Evolutionary conservation across 2,797 vertebrate species (phyloP), one percentile per base, ranked within the genome.

Genomic region (Peromyscus eremicus): DNA sequence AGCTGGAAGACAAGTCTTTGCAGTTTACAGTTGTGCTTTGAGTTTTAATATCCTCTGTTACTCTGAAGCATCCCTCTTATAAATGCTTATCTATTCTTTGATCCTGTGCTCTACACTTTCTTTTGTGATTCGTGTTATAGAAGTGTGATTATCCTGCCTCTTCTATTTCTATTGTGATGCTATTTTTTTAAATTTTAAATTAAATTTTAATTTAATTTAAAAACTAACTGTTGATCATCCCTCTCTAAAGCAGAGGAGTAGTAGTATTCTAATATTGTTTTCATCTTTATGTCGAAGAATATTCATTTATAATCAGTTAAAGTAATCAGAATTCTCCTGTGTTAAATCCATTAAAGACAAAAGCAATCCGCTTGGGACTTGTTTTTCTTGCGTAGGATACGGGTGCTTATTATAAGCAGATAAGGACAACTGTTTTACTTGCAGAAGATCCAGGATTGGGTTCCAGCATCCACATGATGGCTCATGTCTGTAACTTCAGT

Each of bases 221-320:
- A 98, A 98, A 97, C 92, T 97, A 97, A 91, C 71, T 75, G 93
- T 95, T 95, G 79, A 80, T 62, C 71, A 76, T 80, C 86, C 84
- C 29, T 84, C 6, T 90, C 40, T 76, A 29, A 49, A 85, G 23
- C 89, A n/a, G 55, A 4, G 79, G 55, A 84, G 37, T 25, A 89
- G 6, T 40, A 87, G 21, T 84, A 76, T 46, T 88, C 12, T 68
- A 46, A 9, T 46, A 76, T 49, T 85, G 71, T 52, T 43, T 34
- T 0, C 7, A 23, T 14, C 6, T 76, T 73, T 81, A 27, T n/a
- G 64, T 91, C 79, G 66, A 81, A 29, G 16, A 64, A 37, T 60
- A 60, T 88, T 96, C 10, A 57, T 40, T 94, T 76, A 66, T 0
- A 90, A 19, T 13, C 46, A 89, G 8, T 4, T 55, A 11, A 82